Evolutionary conservation across 2,888 invertebrate species (phyloP).

Genomic region (Liodrosophila aerea): DNA sequence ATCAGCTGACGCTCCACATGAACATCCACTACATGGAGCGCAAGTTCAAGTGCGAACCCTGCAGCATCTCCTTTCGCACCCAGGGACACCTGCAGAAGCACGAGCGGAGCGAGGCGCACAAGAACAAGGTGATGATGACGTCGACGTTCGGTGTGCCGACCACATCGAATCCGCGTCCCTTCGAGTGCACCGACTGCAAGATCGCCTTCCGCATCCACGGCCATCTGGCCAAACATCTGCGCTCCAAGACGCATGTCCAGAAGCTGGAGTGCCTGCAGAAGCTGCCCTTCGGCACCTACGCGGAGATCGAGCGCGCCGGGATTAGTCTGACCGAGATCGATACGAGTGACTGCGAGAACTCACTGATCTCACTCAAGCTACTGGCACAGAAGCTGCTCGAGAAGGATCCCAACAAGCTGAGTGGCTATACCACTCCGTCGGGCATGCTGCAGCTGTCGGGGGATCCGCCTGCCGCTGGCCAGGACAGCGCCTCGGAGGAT

Average conservation of each 20-base stretch:
- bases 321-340: conserved; percentile 96
- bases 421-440: conserved; percentile 82
- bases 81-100: conserved; percentile 97
- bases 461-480: conserved; percentile 65
- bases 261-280: conserved; percentile 95
- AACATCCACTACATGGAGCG: conserved; percentile 98
- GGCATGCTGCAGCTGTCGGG: conserved; percentile 69
- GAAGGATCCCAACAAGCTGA: conserved; percentile 90
- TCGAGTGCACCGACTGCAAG: conserved; percentile 97
- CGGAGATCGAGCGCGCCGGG: conserved; percentile 95
- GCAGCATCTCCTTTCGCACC: conserved; percentile 94
- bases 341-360: conserved; percentile 97
- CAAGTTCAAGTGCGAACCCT: conserved; percentile 94
- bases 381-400: conserved; percentile 91
- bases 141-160: conserved; percentile 91
- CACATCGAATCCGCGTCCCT: conserved; percentile 96
- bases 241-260: conserved; percentile 98
- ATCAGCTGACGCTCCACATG: conserved; percentile 94
- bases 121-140: conserved; percentile 95
- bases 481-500: conserved; percentile 81
- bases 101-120: conserved; percentile 94
- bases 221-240: conserved; percentile 97
- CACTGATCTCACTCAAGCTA: conserved; percentile 92
- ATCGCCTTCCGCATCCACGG: conserved; percentile 98
- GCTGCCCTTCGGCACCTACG: conserved; percentile 96